phyloP scores from a whole-genome alignment of 2,113 vertebrate genomes.

The Melanotaenia duboulayi region DNA sequence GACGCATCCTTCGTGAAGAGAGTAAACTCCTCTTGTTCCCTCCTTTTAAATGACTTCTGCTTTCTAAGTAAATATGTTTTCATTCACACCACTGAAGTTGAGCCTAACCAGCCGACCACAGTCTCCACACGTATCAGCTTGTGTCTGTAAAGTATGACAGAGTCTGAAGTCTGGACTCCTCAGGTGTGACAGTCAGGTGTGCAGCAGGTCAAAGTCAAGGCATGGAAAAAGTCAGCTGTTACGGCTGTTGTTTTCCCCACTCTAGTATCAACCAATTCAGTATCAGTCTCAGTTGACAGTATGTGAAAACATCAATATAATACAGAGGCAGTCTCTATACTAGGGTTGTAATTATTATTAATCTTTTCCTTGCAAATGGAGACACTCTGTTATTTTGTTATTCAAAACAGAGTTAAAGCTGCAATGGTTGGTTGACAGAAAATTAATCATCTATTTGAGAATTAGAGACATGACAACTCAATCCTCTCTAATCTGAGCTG shows the following conservation, averaged over 20 bases:
- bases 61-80: constrained; percentile 8
- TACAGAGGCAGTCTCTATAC: background rate
- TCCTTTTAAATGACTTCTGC: constrained; percentile 27
- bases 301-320: background rate
- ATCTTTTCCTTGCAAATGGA: background rate
- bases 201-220: constrained; percentile 33
- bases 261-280: constrained; percentile 11
- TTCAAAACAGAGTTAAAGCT: background rate
- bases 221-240: constrained; percentile 15
- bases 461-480: too few relatives aligned
- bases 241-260: constrained; percentile 22
- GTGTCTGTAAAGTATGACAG: constrained; percentile 3
- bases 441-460: too few relatives aligned
- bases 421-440: background rate
- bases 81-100: background rate
- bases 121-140: background rate
- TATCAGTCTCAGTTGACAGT: background rate
- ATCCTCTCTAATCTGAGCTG: too few relatives aligned
- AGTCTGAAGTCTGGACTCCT: constrained; percentile 6
- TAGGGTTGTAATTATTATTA: background rate
- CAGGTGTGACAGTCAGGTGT: constrained; percentile 35
- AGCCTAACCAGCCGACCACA: background rate
- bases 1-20: background rate
- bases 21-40: background rate
- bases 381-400: background rate